phyloP scores from a whole-genome alignment of 2,888 invertebrate species.

The Thera obeliscata region DNA sequence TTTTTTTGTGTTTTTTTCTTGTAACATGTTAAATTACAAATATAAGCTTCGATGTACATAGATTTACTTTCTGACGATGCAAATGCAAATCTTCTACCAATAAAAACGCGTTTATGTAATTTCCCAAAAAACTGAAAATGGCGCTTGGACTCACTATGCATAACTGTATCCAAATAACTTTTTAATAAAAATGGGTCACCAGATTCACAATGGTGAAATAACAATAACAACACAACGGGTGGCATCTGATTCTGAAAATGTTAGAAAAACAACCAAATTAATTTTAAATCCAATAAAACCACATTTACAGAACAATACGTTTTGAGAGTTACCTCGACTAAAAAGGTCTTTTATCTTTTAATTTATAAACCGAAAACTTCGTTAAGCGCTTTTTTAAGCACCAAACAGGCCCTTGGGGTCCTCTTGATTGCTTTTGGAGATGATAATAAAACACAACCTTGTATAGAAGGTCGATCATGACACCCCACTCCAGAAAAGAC shows the following conservation, averaged over 20 bases:
- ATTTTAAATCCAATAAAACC: slow-evolving; percentile 32
- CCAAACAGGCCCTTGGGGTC: slow-evolving; percentile 30
- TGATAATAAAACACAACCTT: slow-evolving; percentile 42
- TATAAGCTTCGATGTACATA: no score
- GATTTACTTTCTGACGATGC: no score
- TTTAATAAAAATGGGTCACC: not conserved
- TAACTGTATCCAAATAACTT: no score
- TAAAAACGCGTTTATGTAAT: no score
- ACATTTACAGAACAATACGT: slow-evolving; percentile 29
- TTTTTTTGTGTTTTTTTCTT: no score
- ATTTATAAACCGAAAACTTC: slow-evolving; percentile 29
- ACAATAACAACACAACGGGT: not conserved
- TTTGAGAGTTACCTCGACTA: slow-evolving; percentile 28
- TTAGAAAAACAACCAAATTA: slow-evolving; percentile 27
- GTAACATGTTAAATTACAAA: no score
- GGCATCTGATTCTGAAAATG: slow-evolving; percentile 5
- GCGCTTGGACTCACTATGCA: no score
- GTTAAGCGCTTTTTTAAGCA: slow-evolving; percentile 33
- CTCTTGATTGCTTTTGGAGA: slow-evolving; percentile 38
- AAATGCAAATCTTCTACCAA: no score
- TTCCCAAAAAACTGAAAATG: no score
- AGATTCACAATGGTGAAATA: slow-evolving; percentile 23
- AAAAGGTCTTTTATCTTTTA: slow-evolving; percentile 31
- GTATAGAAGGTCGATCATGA: slow-evolving; percentile 40
- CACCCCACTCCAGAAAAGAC: slow-evolving; percentile 37